Evolutionary conservation across 2,113 vertebrate species (phyloP).

Genomic region (Rhinichthys klamathensis): DNA sequence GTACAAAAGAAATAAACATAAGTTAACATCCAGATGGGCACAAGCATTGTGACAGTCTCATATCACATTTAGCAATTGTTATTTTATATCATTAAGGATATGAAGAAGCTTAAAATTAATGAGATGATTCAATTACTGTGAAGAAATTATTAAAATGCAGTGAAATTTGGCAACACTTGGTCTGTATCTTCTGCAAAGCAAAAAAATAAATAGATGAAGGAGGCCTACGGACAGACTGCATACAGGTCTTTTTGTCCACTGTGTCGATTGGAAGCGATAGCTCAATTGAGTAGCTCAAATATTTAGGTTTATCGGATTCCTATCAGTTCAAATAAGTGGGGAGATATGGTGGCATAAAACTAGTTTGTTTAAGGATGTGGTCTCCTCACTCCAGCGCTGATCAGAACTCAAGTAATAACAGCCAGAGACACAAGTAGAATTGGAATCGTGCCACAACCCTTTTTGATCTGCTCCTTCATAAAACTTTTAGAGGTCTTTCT

Average conservation of each 20-base stretch:
- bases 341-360: constrained; percentile 7
- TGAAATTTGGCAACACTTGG: not conserved
- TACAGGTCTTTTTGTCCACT: not conserved
- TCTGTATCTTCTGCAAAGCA: not conserved
- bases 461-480: constrained; percentile 48
- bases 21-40: not conserved
- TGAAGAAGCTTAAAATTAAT: not conserved
- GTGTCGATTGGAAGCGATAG: not conserved
- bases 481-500: constrained; percentile 51
- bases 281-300: constrained; percentile 37
- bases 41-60: not conserved
- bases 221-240: not conserved
- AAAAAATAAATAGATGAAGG: not conserved
- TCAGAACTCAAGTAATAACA: constrained; percentile 30
- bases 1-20: not conserved
- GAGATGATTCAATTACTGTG: not conserved
- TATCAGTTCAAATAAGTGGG: constrained; percentile 29
- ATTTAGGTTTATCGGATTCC: constrained; percentile 29
- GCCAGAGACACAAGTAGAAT: constrained; percentile 29
- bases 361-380: constrained; percentile 34
- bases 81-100: not conserved
- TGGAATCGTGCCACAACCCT: constrained; percentile 56
- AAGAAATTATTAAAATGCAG: not conserved
- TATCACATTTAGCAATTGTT: not conserved
- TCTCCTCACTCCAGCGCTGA: not conserved